Conservation (phyloP, 37 sponge, comb jelly and placozoan species). For the Theonella swinhoei region DNA sequence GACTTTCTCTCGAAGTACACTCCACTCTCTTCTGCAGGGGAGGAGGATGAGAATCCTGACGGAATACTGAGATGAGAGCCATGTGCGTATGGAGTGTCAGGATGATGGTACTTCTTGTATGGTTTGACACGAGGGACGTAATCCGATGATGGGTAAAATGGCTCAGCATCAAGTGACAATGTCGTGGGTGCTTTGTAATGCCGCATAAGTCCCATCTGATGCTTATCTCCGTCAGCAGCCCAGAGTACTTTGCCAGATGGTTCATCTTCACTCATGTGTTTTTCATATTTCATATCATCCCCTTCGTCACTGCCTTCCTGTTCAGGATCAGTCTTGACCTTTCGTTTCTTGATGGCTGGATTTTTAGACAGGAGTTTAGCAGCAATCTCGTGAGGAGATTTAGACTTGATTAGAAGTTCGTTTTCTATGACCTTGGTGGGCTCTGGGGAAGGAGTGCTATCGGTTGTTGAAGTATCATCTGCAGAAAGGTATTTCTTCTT, state of each 20-base stretch:
- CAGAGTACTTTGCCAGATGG: background rate
- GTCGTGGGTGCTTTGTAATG: background rate
- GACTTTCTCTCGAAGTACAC: background rate
- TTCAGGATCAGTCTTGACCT: background rate
- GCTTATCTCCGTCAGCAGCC: background rate
- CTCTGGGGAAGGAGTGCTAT: background rate
- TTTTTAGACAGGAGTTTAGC: conserved; percentile 50
- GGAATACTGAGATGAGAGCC: background rate
- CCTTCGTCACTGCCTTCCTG: background rate
- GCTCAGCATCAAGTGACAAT: conserved; percentile 57
- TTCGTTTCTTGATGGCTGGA: background rate
- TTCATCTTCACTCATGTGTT: background rate
- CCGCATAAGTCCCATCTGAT: background rate
- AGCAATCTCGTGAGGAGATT: conserved; percentile 71
- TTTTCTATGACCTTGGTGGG: background rate
- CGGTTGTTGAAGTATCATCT: background rate
- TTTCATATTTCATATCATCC: background rate
- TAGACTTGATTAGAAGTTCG: background rate
- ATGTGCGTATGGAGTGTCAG: conserved; percentile 13
- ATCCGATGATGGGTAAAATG: conserved; percentile 34
- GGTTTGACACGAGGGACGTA: background rate
- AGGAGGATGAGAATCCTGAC: background rate
- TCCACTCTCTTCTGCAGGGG: background rate
- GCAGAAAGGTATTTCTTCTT: background rate
- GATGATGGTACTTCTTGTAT: background rate